Percentiles rank a stretch among this genome's conserved stretches.
Conservation (phyloP, 2,113 vertebrate species). For the Patagioenas fasciata region DNA sequence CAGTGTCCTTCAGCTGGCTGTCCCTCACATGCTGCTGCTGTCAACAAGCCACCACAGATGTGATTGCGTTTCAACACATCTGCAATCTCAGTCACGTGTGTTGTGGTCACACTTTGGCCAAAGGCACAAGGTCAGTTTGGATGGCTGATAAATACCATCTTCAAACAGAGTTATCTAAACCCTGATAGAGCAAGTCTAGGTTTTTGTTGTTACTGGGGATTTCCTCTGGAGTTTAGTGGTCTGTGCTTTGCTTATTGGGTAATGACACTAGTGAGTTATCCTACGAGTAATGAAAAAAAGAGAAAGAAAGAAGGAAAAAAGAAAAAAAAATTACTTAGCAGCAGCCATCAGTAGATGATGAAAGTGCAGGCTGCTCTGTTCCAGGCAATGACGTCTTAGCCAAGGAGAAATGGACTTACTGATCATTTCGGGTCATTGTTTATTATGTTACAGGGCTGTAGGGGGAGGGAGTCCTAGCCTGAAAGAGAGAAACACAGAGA, state of each 20-base stretch:
- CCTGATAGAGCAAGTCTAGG: background rate
- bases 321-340: fast-evolving
- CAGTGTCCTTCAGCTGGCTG: background rate
- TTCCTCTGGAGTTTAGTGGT: background rate
- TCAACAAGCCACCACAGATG: background rate
- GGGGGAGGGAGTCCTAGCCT: background rate
- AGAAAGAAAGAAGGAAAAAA: background rate
- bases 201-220: background rate
- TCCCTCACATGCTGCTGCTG: background rate
- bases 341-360: background rate
- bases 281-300: background rate
- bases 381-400: background rate
- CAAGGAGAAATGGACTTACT: background rate
- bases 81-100: background rate
- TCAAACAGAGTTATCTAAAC: background rate
- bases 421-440: background rate
- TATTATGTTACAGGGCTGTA: background rate
- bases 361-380: background rate
- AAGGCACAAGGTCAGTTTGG: background rate
- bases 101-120: background rate
- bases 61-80: background rate
- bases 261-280: background rate
- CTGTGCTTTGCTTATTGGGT: background rate
- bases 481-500: slow-evolving; percentile 1
- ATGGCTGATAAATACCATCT: background rate